phyloP scores from a whole-genome alignment of 1,140 invertebrate genomes.

The Glossosoma conforme region DNA sequence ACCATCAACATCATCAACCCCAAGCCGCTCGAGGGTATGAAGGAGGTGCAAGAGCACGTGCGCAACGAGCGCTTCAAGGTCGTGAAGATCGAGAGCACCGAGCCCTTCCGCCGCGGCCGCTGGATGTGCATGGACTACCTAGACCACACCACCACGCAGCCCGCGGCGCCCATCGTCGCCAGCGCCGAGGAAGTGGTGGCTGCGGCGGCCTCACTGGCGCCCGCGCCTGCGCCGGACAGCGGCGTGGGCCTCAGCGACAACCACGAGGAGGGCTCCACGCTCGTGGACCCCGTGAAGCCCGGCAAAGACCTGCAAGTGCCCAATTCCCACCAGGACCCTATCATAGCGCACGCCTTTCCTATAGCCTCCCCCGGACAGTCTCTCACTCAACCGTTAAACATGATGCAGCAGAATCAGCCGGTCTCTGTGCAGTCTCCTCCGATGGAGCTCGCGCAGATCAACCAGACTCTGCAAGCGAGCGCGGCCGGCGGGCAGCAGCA shows the following conservation, averaged over 20 bases:
- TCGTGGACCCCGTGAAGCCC: slow-evolving; percentile 39
- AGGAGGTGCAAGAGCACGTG: slow-evolving; percentile 66
- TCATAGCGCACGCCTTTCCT: slow-evolving; percentile 46
- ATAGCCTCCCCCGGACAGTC: slow-evolving; percentile 50
- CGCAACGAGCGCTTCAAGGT: slow-evolving; percentile 90
- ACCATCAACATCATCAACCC: slow-evolving; percentile 56
- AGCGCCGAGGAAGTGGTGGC: slow-evolving; percentile 37
- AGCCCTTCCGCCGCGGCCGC: slow-evolving; percentile 87
- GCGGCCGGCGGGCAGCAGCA: slow-evolving; percentile 45
- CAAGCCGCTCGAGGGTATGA: slow-evolving; percentile 60
- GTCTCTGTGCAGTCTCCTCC: slow-evolving; percentile 49
- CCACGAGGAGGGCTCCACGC: slow-evolving; percentile 41
- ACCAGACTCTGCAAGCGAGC: slow-evolving; percentile 38
- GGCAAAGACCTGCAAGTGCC: slow-evolving; percentile 41
- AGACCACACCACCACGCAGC: slow-evolving; percentile 71
- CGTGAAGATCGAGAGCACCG: slow-evolving; percentile 92
- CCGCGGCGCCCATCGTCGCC: slow-evolving; percentile 44
- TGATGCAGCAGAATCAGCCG: slow-evolving; percentile 46
- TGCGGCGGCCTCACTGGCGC: slow-evolving; percentile 48
- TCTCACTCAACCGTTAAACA: slow-evolving; percentile 46
- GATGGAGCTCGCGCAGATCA: slow-evolving; percentile 46
- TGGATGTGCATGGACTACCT: slow-evolving; percentile 96
- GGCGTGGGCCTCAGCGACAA: slow-evolving; percentile 49
- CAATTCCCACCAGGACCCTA: slow-evolving; percentile 44
- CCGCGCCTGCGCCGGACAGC: slow-evolving; percentile 46